Percentiles rank a stretch among this genome's conserved stretches.
Conservation (phyloP, 2,797 vertebrate genomes). For the Astyanax mexicanus region DNA sequence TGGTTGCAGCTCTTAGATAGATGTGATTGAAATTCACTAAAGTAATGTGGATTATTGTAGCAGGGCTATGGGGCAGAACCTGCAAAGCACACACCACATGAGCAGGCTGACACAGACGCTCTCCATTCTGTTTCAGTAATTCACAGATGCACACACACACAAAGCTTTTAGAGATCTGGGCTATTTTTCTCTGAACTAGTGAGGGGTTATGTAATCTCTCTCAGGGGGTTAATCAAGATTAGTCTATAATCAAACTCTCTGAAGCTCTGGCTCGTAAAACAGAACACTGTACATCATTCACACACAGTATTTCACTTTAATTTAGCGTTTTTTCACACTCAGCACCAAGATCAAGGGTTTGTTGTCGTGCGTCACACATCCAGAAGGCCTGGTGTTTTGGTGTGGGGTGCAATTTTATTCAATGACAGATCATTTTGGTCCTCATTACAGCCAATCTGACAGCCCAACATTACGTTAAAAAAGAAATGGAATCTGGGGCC, state of each 20-base stretch:
- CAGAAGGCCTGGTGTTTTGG: too few relatives aligned
- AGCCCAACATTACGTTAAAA: too few relatives aligned
- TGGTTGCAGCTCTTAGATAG: background rate
- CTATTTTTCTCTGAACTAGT: background rate
- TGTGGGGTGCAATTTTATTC: too few relatives aligned
- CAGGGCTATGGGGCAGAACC: background rate
- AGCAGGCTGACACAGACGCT: background rate
- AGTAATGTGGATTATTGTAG: background rate
- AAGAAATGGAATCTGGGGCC: too few relatives aligned
- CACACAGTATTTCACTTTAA: too few relatives aligned
- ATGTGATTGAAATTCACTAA: background rate
- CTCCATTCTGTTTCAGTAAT: background rate
- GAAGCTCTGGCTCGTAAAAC: background rate
- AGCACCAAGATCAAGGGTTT: too few relatives aligned
- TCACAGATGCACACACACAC: background rate
- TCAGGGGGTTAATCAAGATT: background rate
- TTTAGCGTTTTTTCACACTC: too few relatives aligned
- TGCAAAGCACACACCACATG: background rate
- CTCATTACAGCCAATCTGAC: too few relatives aligned
- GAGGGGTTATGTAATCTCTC: conserved; percentile 2
- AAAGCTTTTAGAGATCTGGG: background rate
- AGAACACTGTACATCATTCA: background rate
- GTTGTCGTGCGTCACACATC: too few relatives aligned
- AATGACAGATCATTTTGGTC: too few relatives aligned
- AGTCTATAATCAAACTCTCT: background rate